Conservation (phyloP, 2,888 invertebrate genomes). For the Rotaria sp. region DNA sequence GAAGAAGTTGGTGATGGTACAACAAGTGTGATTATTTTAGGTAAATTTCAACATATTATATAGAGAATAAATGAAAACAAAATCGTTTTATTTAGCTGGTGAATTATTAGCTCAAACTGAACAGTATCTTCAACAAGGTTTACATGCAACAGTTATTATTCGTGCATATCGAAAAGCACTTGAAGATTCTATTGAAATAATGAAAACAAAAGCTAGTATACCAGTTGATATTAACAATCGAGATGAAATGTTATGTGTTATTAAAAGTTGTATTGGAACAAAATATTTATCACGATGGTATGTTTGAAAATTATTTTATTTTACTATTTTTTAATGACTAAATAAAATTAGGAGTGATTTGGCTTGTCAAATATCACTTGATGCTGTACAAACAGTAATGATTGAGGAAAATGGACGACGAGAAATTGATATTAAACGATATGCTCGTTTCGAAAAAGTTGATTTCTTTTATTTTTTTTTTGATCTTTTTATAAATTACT, state of each 20-base stretch:
- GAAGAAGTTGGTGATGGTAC: conserved; percentile 99
- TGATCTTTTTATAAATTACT: neutral
- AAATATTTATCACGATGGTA: conserved; percentile 89
- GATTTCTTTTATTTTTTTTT: neutral
- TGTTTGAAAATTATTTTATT: neutral
- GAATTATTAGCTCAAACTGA: conserved; percentile 86
- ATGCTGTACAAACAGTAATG: conserved; percentile 84
- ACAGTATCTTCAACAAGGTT: conserved; percentile 81
- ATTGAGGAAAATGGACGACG: conserved; percentile 73
- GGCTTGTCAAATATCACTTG: conserved; percentile 86
- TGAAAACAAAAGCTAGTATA: conserved; percentile 62
- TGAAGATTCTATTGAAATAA: conserved; percentile 76
- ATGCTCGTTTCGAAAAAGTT: conserved; percentile 73
- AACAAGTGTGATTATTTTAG: conserved; percentile 83
- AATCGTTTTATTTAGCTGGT: conserved; percentile 62
- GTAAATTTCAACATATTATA: neutral
- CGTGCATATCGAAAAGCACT: conserved; percentile 85
- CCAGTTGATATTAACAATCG: conserved; percentile 71
- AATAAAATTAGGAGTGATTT: conserved; percentile 61
- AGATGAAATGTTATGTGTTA: conserved; percentile 75
- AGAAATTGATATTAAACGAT: conserved; percentile 95
- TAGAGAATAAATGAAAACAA: neutral
- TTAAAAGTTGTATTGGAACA: conserved; percentile 84
- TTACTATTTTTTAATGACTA: neutral
- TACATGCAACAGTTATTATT: conserved; percentile 94